Base-by-base conservation (phyloP, 2,888 invertebrate species). In the Trilocha varians region DNA sequence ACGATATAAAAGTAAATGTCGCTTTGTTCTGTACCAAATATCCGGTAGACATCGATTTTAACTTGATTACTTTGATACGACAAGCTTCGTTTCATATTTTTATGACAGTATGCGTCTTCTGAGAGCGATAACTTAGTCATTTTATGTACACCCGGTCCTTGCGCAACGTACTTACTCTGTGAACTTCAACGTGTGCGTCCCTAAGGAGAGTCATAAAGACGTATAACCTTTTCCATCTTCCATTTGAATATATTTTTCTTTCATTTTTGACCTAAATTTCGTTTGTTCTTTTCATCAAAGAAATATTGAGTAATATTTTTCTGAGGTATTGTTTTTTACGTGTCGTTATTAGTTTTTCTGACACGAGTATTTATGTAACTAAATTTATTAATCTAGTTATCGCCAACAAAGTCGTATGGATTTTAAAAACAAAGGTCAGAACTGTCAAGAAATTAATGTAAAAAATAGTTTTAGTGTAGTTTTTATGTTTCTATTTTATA, bases 101-200 rank as follows among this genome's bases (percentile, higher is more conserved):
- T 82, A 84, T 72, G 78, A 77, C 67, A 70, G 67, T 71, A 64
- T 77, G 78, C 76, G 78, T 78, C 83, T 83, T 78, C 72, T 65
- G 82, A 80, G 82, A 71, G 78, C 76, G 69, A 80, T 84, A 84
- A 80, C 78, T 84, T 79, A 84, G 80, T 80, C 76, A 79, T 83
- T 84, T 84, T 83, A 83, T 80, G 82, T 69, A 76, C 73, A 76
- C 77, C 74, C 76, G 45, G 74, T 75, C 75, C 75, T 72, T 73
- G 66, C 62, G 56, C 67, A 57, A 59, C 62, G 69, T 72, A 71
- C 72, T 70, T 74, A 72, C 70, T 70, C 62, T 61, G 67, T 62
- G 69, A 76, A 80, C 72, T 77, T 77, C 70, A 68, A 66, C 71
- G 68, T 68, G 74, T 64, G 66, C 65, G 65, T 79, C 83, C 78